Conservation (phyloP, 2,888 invertebrate genomes). For the Epinotia demarniana region DNA sequence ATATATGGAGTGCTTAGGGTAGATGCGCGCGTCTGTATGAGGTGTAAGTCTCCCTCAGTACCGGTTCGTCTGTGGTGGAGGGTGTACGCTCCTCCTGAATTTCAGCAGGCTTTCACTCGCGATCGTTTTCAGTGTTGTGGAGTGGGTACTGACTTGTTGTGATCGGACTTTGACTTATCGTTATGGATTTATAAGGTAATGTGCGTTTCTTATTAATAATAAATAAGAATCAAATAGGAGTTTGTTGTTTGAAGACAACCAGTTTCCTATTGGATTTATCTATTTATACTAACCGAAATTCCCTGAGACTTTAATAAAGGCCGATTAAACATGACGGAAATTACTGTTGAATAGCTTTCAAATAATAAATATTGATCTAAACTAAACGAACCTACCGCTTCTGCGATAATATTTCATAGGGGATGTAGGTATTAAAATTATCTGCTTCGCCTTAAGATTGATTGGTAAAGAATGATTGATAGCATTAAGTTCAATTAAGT, state of each 20-base stretch:
- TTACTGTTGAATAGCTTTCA: neutral
- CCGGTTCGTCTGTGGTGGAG: conserved; percentile 58
- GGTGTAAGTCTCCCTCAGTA: conserved; percentile 73
- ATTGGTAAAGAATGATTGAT: no score
- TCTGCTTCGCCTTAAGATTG: no score
- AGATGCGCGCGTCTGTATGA: conserved; percentile 79
- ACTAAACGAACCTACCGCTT: neutral
- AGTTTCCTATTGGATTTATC: neutral
- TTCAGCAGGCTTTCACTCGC: conserved; percentile 56
- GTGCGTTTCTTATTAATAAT: conserved; percentile 12
- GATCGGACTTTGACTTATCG: conserved; percentile 58
- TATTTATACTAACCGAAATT: no score
- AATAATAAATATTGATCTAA: neutral
- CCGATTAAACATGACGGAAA: no score
- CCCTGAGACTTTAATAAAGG: no score
- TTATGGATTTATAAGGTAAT: conserved; percentile 60
- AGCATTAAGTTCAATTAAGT: no score
- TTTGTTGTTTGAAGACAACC: neutral
- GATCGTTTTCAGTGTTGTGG: conserved; percentile 50
- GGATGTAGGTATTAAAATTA: neutral
- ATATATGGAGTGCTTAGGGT: conserved; percentile 64
- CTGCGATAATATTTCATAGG: neutral
- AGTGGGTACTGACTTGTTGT: conserved; percentile 56
- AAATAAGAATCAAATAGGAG: neutral
- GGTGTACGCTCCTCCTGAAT: conserved; percentile 61